Evolutionary conservation across 2,888 invertebrate genomes (phyloP).

Genomic region (Drosophila neonasuta): DNA sequence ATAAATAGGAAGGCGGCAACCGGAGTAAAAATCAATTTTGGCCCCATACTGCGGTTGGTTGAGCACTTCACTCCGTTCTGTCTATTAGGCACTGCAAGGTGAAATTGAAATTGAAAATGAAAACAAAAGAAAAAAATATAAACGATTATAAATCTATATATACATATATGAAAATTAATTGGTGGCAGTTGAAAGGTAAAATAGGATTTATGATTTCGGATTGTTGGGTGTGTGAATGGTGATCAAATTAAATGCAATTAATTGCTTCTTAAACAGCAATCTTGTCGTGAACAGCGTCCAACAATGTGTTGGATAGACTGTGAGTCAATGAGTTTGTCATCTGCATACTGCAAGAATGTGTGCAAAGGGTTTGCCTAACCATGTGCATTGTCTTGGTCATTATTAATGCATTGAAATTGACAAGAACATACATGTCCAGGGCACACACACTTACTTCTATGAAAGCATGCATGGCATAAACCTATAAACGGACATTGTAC

Average conservation of each 20-base stretch:
- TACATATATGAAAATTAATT: not conserved
- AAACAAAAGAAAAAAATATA: not conserved
- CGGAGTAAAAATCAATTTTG: constrained; percentile 57
- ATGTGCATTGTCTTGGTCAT: constrained; percentile 31
- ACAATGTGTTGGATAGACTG: not conserved
- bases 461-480: constrained; percentile 28
- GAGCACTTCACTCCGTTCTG: constrained; percentile 8
- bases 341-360: constrained; percentile 6
- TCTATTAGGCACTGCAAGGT: constrained; percentile 25
- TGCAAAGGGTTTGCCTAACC: constrained; percentile 8
- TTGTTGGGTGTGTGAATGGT: not conserved
- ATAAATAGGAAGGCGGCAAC: constrained; percentile 44
- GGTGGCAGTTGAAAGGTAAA: constrained; percentile 4
- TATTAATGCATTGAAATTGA: constrained; percentile 51
- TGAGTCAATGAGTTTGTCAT: constrained; percentile 23
- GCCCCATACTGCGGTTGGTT: constrained; percentile 69
- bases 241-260: constrained; percentile 15
- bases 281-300: constrained; percentile 4
- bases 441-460: constrained; percentile 11
- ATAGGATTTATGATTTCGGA: constrained; percentile 2
- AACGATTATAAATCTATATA: not conserved
- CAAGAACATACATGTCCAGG: constrained; percentile 35
- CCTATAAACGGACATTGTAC: constrained; percentile 12
- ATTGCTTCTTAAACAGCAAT: not conserved
- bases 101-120: constrained; percentile 1